These are phyloP conservation scores for Meloidogyne exigua DNA, from an alignment of 1,140 invertebrate species.

Conservation along the genomic window DNA sequence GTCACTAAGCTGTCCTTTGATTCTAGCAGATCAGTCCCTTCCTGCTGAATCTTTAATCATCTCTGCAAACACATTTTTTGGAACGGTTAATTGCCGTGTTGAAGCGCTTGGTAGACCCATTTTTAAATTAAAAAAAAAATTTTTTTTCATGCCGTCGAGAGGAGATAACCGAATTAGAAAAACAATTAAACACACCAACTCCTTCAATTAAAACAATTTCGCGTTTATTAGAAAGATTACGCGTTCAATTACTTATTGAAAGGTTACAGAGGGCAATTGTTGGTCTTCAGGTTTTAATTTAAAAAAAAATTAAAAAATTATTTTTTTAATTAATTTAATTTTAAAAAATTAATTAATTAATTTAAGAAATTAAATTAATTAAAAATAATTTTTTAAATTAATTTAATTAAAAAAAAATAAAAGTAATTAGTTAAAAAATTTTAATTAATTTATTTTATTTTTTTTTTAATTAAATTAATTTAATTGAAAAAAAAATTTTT, in stretches of 20 bases:
- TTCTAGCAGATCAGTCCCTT: slow-evolving; percentile 19
- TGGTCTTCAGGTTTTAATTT: slow-evolving; percentile 27
- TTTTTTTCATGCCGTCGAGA: slow-evolving; percentile 28
- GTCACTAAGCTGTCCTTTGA: slow-evolving; percentile 32
- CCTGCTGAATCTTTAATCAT: slow-evolving; percentile 30
- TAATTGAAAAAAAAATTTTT: too few species aligned
- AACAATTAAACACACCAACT: slow-evolving; percentile 15
- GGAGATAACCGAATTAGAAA: slow-evolving; percentile 21
- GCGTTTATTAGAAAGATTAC: slow-evolving; percentile 23
- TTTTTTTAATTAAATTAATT: too few species aligned
- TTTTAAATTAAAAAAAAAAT: not conserved
- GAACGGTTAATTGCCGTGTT: slow-evolving; percentile 38
- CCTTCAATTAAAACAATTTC: slow-evolving; percentile 4
- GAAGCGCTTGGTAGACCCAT: slow-evolving; percentile 26
- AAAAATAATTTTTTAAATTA: slow-evolving; percentile 10
- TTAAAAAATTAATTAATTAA: too few species aligned
- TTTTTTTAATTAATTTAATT: slow-evolving; percentile 23
- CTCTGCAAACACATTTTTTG: slow-evolving; percentile 41
- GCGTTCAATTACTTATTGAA: slow-evolving; percentile 35
- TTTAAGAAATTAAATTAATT: not conserved
- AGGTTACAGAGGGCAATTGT: slow-evolving; percentile 33
- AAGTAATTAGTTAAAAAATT: slow-evolving; percentile 9
- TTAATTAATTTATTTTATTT: too few species aligned
- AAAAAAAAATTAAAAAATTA: not conserved
- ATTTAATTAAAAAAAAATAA: not conserved